Conservation (phyloP, 2,797 vertebrate genomes). For the Nothura maculosa region DNA sequence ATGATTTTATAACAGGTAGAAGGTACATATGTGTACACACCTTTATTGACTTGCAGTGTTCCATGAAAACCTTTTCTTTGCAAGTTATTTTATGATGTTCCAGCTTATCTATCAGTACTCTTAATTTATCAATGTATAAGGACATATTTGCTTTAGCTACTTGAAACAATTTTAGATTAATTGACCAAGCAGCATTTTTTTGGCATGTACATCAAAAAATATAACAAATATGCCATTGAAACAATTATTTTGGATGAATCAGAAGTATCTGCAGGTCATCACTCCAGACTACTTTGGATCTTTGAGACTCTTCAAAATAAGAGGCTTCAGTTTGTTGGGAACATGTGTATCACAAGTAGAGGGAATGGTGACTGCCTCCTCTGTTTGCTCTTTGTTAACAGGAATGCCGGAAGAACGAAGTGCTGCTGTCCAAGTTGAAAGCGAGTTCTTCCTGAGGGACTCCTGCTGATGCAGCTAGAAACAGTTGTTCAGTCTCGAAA, state of each 20-base stretch:
- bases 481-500: conserved; percentile 3
- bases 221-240: not conserved
- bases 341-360: not conserved
- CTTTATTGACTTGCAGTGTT: not conserved
- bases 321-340: not conserved
- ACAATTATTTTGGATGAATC: not conserved
- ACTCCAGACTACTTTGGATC: not conserved
- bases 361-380: not conserved
- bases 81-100: not conserved
- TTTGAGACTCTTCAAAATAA: not conserved
- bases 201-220: not conserved
- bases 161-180: not conserved
- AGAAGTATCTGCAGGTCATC: not conserved
- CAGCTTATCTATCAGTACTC: not conserved
- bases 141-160: not conserved
- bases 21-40: fast-evolving
- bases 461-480: not conserved
- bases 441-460: conserved; percentile 82
- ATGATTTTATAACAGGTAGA: not conserved
- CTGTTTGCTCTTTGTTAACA: conserved; percentile 71
- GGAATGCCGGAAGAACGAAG: conserved; percentile 96
- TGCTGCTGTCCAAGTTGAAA: conserved; percentile 92
- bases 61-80: not conserved
- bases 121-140: not conserved
- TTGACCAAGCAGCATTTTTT: not conserved